Percentiles rank a stretch among this genome's conserved stretches.
These are phyloP conservation scores for Agrenia bidenticulata DNA, from an alignment of 2,888 invertebrate genomes.

Conservation along the genomic window DNA sequence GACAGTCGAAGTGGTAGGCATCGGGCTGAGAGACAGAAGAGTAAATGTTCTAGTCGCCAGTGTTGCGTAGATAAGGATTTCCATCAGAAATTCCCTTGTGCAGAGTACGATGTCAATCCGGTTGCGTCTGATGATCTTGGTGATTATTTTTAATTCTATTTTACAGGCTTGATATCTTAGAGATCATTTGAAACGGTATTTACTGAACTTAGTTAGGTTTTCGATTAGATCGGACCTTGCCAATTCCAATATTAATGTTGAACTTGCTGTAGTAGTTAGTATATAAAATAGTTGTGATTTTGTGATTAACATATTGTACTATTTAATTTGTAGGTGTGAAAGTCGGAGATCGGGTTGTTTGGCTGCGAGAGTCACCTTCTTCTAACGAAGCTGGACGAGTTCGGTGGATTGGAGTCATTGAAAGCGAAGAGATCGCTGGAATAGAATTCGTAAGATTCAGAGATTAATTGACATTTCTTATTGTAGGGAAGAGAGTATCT, in stretches of 20 bases:
- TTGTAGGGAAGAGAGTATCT: neutral
- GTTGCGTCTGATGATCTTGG: slow-evolving; percentile 10
- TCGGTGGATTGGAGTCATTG: slow-evolving; percentile 47
- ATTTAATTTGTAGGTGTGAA: slow-evolving; percentile 47
- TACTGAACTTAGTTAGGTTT: too few species aligned
- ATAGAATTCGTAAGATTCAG: slow-evolving; percentile 49
- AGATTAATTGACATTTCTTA: neutral
- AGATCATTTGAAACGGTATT: too few species aligned
- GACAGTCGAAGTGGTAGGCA: slow-evolving; percentile 29
- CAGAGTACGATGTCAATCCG: slow-evolving; percentile 1
- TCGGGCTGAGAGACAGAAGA: neutral
- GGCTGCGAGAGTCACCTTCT: slow-evolving; percentile 57
- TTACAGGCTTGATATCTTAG: neutral
- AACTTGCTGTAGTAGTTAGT: too few species aligned
- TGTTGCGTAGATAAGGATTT: slow-evolving; percentile 13
- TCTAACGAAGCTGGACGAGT: slow-evolving; percentile 43
- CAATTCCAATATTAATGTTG: too few species aligned
- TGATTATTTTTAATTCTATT: neutral
- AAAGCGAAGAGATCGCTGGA: slow-evolving; percentile 50
- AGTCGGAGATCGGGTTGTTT: slow-evolving; percentile 59
- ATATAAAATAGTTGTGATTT: too few species aligned
- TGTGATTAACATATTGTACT: too few species aligned
- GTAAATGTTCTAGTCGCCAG: slow-evolving; percentile 9
- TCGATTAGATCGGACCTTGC: too few species aligned
- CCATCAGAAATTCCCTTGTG: neutral